Evolutionary conservation across 2,888 invertebrate species (phyloP).

Genomic region (Drosophila eohydei): DNA sequence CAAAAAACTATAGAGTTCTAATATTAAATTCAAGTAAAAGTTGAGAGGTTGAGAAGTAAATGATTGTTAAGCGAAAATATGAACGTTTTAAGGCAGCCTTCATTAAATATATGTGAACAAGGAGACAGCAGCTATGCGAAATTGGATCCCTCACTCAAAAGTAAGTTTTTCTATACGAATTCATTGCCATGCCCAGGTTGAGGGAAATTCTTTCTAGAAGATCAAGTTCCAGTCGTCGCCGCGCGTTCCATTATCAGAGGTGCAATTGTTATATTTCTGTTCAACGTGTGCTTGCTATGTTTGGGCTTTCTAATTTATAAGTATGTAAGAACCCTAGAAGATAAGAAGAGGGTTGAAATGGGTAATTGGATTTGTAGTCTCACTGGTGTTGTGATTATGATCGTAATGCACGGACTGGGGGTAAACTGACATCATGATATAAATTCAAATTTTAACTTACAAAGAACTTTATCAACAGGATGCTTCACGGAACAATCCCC

Average conservation of each 20-base stretch:
- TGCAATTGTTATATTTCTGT: slow-evolving; percentile 22
- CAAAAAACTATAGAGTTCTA: slow-evolving; percentile 12
- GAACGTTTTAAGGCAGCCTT: slow-evolving; percentile 3
- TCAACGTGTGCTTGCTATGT: slow-evolving; percentile 42
- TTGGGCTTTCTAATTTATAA: slow-evolving; percentile 12
- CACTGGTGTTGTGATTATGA: background rate
- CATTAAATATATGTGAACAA: slow-evolving; percentile 30
- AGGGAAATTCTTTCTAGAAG: slow-evolving; percentile 20
- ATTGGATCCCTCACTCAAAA: background rate
- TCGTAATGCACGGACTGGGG: slow-evolving; percentile 22
- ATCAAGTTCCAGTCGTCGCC: background rate
- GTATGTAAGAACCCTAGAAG: slow-evolving; percentile 16
- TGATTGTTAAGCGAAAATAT: slow-evolving; percentile 20
- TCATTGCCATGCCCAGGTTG: background rate
- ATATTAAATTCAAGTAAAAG: background rate
- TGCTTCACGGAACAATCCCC: slow-evolving; percentile 34
- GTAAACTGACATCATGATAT: slow-evolving; percentile 30
- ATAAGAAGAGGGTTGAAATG: background rate
- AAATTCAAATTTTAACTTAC: background rate
- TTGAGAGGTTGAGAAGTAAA: background rate
- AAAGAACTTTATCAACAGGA: slow-evolving; percentile 41
- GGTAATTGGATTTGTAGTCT: background rate
- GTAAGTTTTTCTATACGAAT: slow-evolving; percentile 11
- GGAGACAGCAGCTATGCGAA: background rate
- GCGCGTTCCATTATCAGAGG: background rate